These are phyloP conservation scores for Glyphotaelius pellucidus DNA, from an alignment of 2,888 invertebrate species.

Conservation along the genomic window DNA sequence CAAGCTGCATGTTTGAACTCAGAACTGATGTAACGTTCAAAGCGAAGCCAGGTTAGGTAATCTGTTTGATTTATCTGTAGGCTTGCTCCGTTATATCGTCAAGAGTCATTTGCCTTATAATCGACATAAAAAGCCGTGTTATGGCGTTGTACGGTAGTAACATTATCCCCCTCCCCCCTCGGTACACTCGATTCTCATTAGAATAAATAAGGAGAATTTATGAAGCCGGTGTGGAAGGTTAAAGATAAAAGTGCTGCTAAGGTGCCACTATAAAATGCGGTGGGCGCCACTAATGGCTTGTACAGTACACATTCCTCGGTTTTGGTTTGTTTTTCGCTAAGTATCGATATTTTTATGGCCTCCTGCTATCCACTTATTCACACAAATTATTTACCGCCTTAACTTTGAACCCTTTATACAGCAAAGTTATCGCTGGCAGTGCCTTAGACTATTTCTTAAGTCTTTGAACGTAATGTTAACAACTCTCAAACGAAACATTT, in stretches of 20 bases:
- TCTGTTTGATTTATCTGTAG: background rate
- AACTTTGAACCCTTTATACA: background rate
- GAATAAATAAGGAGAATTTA: slow-evolving; percentile 58
- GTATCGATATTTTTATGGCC: slow-evolving; percentile 33
- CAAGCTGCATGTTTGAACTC: background rate
- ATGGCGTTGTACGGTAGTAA: slow-evolving; percentile 5
- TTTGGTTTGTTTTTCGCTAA: slow-evolving; percentile 36
- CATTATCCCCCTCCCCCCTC: slow-evolving; percentile 24
- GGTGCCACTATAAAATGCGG: slow-evolving; percentile 50
- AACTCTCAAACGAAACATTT: no score
- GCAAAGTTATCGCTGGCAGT: background rate
- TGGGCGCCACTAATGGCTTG: slow-evolving; percentile 47
- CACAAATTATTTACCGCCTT: background rate
- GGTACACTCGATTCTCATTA: slow-evolving; percentile 56
- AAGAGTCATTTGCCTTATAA: slow-evolving; percentile 18
- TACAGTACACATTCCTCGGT: slow-evolving; percentile 42
- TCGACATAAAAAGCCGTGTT: slow-evolving; percentile 36
- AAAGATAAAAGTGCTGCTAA: slow-evolving; percentile 58
- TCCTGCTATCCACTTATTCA: background rate
- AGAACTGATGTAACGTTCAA: background rate
- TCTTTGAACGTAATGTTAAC: no score
- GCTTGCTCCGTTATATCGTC: background rate
- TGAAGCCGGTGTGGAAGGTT: slow-evolving; percentile 54
- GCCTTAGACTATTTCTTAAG: background rate
- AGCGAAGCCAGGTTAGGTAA: background rate